Base-by-base conservation (phyloP, 2,113 vertebrate genomes). In the Cinclus cinclus region DNA sequence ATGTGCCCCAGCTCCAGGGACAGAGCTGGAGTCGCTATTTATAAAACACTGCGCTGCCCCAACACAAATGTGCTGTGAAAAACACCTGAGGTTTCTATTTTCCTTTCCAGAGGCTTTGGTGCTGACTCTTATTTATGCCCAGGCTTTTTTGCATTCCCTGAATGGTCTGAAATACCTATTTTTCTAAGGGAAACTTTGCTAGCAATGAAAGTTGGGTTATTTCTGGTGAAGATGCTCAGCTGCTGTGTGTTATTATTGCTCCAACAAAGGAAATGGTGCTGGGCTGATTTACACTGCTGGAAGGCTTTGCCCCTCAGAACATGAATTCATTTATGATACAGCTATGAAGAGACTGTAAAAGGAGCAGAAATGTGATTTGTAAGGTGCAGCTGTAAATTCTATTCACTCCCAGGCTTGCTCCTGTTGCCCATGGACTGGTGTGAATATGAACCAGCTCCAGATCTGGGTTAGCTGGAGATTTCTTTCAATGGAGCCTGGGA, bases 321-420 rank as follows among this genome's bases (percentile, higher is more conserved):
- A 15, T 3, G n/a, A 89, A 67, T 42, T 46, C 28, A 42, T 70
- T 93, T 83, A n/a, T 59, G 65, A 15, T 6, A 16, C 20, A 67
- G 83, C 73, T 15, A 2, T 3, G 7, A 21, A 55, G 73, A 47
- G 53, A 22, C 25, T 44, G 35, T 11, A 39, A 74, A 87, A 59
- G 22, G 64, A 75, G 25, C 53, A 75, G 37, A 75, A 84, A 79
- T 19, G 27, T 7, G 20, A 68, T 77, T 79, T 84, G 23, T 33
- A 18, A 92, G 84, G 65, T 69, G 73, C 80, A 92, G 83, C 89
- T 89, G 21, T 53, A 44, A 83, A 41, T 76, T 53, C 74, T 37
- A 20, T 63, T 92, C 37, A 49, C 46, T 82, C 9, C 70, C 77
- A 75, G 58, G 44, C 58, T 83, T 17, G 42, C 60, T 70, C 49